Evolutionary conservation across 1,140 invertebrate species (phyloP), one percentile per base, ranked within the genome.

Genomic region (Diprion similis): DNA sequence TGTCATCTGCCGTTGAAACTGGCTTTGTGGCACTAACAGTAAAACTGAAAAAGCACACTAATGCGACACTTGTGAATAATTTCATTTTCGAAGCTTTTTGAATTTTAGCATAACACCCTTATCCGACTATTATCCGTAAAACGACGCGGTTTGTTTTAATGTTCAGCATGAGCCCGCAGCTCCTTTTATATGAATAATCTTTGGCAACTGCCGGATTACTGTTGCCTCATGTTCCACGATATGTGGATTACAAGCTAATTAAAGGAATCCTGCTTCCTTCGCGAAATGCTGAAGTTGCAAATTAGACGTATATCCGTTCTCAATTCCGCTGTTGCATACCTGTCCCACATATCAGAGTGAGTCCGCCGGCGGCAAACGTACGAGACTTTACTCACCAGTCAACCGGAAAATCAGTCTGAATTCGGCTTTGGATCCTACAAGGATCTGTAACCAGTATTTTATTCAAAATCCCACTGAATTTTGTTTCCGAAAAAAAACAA

Each of bases 181-280:
- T 59, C 51, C 51, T 59, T 59, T 19, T 68, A 68, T 68, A 68
- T 45, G 66, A 68, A 68, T 11, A 68, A 19, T 19, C 66, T 68
- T 68, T 68, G 66, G 66, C 66, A 68, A 68, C 10, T 19, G 11
- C 17, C 19, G 11, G 19, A 2, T 18, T 11, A 17, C 4, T 18
- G 37, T 68, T 68, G 66, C 66, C 66, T 6, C 15, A 68, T 45
- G 10, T 18, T 68, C 17, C 11, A 59, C 51, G 51, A 59, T 19
- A 68, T 68, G 37, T 68, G 19, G 66, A 68, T 68, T 45, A 18
- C 18, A 19, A 45, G 66, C 66, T 68, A 68, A 68, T 68, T 45
- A 68, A 19, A 7, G 18, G 18, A 68, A 15, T 15, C 18, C 66
- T 68, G 37, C 13, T 68, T 45, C 17, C 18, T 68, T 18, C 19